Percentiles rank a stretch among this genome's conserved stretches.
Conservation (phyloP, 2,888 invertebrate species). For the Yponomeuta sedellus region DNA sequence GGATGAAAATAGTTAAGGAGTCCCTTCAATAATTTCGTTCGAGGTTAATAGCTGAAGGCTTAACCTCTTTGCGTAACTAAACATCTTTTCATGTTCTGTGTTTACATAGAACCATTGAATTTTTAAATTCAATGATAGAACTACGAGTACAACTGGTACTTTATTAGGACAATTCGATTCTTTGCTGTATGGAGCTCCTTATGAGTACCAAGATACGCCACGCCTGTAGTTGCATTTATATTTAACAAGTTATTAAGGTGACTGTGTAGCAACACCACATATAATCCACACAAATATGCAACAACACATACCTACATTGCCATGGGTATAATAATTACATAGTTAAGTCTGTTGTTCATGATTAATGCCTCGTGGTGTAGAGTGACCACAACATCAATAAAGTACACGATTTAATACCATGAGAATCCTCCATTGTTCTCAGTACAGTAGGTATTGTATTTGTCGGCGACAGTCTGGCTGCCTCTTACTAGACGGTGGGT, state of each 20-base stretch:
- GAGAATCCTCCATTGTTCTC: conserved; percentile 5
- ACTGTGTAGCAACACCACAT: not conserved
- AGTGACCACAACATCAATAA: not conserved
- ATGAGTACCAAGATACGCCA: too few relatives aligned
- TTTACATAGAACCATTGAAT: too few relatives aligned
- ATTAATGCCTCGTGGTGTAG: too few relatives aligned
- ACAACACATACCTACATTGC: not conserved
- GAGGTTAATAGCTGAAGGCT: too few relatives aligned
- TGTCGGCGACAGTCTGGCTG: conserved; percentile 21
- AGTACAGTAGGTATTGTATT: conserved; percentile 5
- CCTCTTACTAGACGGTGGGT: conserved; percentile 15
- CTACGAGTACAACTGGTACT: too few relatives aligned
- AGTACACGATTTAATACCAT: not conserved
- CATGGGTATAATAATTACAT: not conserved
- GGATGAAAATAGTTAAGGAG: too few relatives aligned
- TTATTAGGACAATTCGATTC: too few relatives aligned
- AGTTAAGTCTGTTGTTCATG: not conserved
- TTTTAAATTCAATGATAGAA: too few relatives aligned
- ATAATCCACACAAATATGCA: not conserved
- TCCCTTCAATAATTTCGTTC: too few relatives aligned
- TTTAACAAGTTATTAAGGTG: not conserved
- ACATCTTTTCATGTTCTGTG: too few relatives aligned
- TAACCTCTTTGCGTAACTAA: too few relatives aligned
- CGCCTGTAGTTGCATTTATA: not conserved
- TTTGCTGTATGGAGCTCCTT: too few relatives aligned